phyloP scores from a whole-genome alignment of 2,113 vertebrate genomes.

The Tor tambroides region DNA sequence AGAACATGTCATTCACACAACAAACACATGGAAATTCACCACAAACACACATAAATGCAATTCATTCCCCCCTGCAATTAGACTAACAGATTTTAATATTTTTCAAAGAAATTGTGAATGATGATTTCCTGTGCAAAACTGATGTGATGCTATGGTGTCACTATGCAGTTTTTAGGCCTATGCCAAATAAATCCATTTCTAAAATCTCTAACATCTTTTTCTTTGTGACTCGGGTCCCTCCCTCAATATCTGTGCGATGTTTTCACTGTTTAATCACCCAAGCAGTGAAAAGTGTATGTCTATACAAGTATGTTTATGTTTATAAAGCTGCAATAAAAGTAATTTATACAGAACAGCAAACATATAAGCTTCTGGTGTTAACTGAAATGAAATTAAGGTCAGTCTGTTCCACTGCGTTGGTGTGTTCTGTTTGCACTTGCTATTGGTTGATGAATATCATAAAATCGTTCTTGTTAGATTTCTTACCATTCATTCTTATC shows the following conservation, averaged over 20 bases:
- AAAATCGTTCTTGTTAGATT: background rate
- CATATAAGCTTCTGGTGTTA: background rate
- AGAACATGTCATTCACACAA: background rate
- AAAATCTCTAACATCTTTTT: background rate
- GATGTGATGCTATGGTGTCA: background rate
- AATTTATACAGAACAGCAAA: background rate
- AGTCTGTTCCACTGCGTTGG: background rate
- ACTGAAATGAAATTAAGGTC: background rate
- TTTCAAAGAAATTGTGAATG: background rate
- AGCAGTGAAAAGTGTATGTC: background rate
- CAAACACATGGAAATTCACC: background rate
- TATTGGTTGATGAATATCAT: background rate
- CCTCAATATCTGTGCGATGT: background rate
- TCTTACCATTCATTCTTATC: slow-evolving; percentile 1
- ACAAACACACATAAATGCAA: background rate
- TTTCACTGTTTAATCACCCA: background rate
- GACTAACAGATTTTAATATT: background rate
- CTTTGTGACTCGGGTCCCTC: background rate
- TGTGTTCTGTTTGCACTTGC: background rate
- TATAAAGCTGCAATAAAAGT: background rate
- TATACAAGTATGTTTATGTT: background rate
- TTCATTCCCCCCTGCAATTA: background rate
- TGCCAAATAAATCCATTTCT: background rate
- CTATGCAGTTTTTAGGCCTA: background rate
- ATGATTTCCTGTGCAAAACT: background rate